Evolutionary conservation across 1,140 invertebrate species (phyloP).

Genomic region (Leptopilina boulardi): DNA sequence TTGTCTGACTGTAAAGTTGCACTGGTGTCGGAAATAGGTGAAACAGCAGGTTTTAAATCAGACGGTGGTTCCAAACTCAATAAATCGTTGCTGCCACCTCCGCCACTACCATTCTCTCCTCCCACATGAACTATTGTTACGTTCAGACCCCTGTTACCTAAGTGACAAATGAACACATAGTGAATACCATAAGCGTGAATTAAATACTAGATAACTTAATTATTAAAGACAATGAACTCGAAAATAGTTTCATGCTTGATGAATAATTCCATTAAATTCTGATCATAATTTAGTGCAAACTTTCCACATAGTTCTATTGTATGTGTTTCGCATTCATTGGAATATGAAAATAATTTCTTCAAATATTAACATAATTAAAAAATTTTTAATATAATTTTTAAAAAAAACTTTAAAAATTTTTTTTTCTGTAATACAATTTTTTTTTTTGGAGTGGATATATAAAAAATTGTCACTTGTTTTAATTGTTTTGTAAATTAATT

Average conservation of each 20-base stretch:
- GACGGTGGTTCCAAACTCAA: conserved; percentile 64
- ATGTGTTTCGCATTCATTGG: too few relatives aligned
- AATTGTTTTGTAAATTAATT: background rate
- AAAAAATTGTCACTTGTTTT: background rate
- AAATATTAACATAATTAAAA: too few relatives aligned
- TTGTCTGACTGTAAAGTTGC: conserved; percentile 67
- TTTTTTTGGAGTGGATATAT: too few relatives aligned
- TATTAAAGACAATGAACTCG: conserved; percentile 5
- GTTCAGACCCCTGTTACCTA: conserved; percentile 72
- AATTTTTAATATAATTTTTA: too few relatives aligned
- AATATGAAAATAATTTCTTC: too few relatives aligned
- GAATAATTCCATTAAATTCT: background rate
- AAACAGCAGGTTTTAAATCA: conserved; percentile 65
- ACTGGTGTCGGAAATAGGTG: conserved; percentile 68
- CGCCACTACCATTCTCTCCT: conserved; percentile 57
- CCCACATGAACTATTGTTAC: conserved; percentile 70
- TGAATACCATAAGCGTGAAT: background rate
- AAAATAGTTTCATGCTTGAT: background rate
- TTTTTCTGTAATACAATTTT: too few relatives aligned
- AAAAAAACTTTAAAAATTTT: too few relatives aligned
- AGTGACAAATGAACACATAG: conserved; percentile 45
- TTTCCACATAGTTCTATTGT: background rate
- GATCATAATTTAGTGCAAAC: background rate
- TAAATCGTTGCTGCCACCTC: conserved; percentile 61
- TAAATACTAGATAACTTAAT: background rate